phyloP scores from a whole-genome alignment of 1,140 invertebrate species.

The Diprion similis region DNA sequence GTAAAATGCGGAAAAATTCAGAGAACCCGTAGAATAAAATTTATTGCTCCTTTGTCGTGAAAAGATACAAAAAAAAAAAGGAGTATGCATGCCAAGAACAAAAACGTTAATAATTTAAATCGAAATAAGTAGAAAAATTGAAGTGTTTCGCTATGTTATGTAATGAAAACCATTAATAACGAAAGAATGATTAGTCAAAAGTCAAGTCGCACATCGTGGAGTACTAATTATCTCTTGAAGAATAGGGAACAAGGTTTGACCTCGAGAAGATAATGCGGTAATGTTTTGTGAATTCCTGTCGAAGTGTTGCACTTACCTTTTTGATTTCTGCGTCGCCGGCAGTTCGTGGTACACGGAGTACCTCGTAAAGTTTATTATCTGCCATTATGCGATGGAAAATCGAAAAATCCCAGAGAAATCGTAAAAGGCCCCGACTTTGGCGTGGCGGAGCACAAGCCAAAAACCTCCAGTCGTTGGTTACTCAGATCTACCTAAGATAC shows the following conservation, averaged over 20 bases:
- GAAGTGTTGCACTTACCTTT: conserved; percentile 69
- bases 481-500: neutral
- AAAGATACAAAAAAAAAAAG: neutral
- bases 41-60: neutral
- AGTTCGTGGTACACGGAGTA: conserved; percentile 78
- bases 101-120: no score
- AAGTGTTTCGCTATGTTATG: neutral
- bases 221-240: neutral
- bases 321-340: conserved; percentile 85
- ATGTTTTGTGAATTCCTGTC: neutral
- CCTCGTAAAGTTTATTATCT: conserved; percentile 84
- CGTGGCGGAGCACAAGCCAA: conserved; percentile 7
- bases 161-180: conserved; percentile 5
- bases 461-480: neutral
- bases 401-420: conserved; percentile 1
- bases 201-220: neutral
- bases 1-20: neutral
- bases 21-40: neutral
- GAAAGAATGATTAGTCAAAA: conserved; percentile 13
- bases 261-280: neutral
- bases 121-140: no score
- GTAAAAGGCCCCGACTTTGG: neutral
- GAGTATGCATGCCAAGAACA: no score
- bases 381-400: conserved; percentile 60
- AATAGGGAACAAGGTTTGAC: neutral